Evolutionary conservation across 2,113 vertebrate species (phyloP), one percentile per base, ranked within the genome.

Genomic region (Nycticryphes semicollaris): DNA sequence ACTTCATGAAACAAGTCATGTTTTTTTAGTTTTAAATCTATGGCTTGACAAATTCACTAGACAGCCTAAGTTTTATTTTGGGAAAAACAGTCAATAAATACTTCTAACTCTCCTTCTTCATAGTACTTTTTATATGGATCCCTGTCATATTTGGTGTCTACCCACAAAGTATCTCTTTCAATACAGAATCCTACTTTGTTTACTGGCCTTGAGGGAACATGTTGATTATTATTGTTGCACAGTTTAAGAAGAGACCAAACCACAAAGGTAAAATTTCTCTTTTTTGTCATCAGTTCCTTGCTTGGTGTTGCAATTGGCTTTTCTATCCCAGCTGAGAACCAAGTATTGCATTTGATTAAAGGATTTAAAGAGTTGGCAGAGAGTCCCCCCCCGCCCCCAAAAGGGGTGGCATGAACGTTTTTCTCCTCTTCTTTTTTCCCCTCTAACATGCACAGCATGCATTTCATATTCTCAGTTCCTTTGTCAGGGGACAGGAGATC

Each of bases 1-100:
- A 47, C 7, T 27, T 54, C 0, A 69, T 63, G 8, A 50, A 84
- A 50, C 50, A 47, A 15, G 3, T 30, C 1, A 4, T 2, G 2
- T 9, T 73, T 30, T 23, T 45, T 31, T 51, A 56, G 16, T 70
- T 53, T 82, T 43, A 66, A 78, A 37, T 67, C 16, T 78, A 24
- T 50, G 86, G 41, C 7, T 37, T 75, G 51, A 50, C 28, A 85
- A 67, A 67, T 54, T 89, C 47, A 31, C 22, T 39, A 69, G 37
- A 50, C 14, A 85, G 48, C 6, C 67, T 31, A 82, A 27, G 5
- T 68, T 47, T 82, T 31, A 74, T 43, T 88, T 72, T 57, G 28
- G 30, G 37, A 67, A 78, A 53, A 28, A 16, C 48, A 53, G 7
- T 30, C 16, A 72, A 85, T 50, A 79, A 59, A 68, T 4, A 68